Conservation (phyloP, 2,797 vertebrate genomes). For the Chiroxiphia lanceolata region DNA sequence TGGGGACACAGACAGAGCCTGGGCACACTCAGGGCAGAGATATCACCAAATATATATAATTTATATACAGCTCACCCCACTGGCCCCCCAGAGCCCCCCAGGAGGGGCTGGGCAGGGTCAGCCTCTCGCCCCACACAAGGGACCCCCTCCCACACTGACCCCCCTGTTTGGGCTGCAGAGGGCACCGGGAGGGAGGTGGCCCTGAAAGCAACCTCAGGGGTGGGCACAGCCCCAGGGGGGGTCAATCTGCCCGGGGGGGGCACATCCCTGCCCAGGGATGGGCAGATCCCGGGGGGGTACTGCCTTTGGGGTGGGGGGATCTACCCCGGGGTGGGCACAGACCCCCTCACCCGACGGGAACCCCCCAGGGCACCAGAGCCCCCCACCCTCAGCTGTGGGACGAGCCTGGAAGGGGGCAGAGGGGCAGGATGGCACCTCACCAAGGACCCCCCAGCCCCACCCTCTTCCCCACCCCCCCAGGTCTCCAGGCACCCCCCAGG, state of each 20-base stretch:
- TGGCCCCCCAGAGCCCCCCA: not conserved
- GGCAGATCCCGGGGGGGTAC: too few relatives aligned
- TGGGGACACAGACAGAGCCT: not conserved
- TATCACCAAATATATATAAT: not conserved
- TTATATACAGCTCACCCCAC: conserved; percentile 55
- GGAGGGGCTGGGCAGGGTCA: not conserved
- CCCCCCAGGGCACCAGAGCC: not conserved
- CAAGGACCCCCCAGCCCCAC: not conserved
- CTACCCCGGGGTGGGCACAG: not conserved
- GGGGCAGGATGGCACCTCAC: fast-evolving
- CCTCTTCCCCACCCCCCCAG: not conserved
- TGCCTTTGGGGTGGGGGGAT: too few relatives aligned
- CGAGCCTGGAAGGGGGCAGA: not conserved
- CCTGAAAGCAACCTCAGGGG: not conserved
- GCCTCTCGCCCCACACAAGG: not conserved
- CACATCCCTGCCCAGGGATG: too few relatives aligned
- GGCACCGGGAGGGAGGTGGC: not conserved
- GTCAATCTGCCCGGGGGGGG: too few relatives aligned
- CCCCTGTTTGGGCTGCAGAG: not conserved
- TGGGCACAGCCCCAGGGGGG: not conserved
- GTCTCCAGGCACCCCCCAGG: not conserved
- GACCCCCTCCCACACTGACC: not conserved
- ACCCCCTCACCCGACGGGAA: not conserved
- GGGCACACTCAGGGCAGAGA: not conserved
- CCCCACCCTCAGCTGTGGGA: not conserved